Percentiles rank a stretch among this genome's conserved stretches.
phyloP scores from a whole-genome alignment of 2,888 invertebrate species.

The Deilephila porcellus region DNA sequence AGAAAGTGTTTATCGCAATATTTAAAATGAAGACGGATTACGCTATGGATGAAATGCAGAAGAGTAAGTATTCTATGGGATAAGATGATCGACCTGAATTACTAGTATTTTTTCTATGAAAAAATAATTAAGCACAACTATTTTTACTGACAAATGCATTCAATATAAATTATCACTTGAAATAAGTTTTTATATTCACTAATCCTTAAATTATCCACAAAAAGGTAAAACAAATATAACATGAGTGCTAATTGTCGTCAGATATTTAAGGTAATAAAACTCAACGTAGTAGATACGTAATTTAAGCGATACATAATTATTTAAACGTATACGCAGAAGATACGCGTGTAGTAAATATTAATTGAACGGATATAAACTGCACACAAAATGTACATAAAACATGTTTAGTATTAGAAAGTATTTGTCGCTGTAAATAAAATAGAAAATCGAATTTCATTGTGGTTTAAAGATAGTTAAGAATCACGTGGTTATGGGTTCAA shows the following conservation, averaged over 20 bases:
- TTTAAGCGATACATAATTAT: not conserved
- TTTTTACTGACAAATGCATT: not conserved
- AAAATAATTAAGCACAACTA: too few species aligned
- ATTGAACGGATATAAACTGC: not conserved
- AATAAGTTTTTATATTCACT: too few species aligned
- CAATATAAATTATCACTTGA: not conserved
- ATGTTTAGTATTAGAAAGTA: not conserved
- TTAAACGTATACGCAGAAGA: not conserved
- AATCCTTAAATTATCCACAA: too few species aligned
- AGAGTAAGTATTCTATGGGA: conserved; percentile 64
- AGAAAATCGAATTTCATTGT: not conserved
- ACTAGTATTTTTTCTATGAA: too few species aligned
- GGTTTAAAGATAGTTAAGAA: too few species aligned
- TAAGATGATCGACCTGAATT: not conserved
- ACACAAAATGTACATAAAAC: not conserved
- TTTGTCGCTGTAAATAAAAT: not conserved
- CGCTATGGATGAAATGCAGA: conserved; percentile 82
- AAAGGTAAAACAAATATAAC: too few species aligned
- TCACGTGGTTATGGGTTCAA: too few species aligned
- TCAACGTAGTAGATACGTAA: not conserved
- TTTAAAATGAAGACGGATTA: conserved; percentile 82
- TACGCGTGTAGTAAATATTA: not conserved
- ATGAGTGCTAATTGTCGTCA: not conserved
- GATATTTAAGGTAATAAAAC: not conserved
- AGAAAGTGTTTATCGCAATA: conserved; percentile 66